phyloP scores from a whole-genome alignment of 2,888 invertebrate genomes.

The Ochropleura plecta region DNA sequence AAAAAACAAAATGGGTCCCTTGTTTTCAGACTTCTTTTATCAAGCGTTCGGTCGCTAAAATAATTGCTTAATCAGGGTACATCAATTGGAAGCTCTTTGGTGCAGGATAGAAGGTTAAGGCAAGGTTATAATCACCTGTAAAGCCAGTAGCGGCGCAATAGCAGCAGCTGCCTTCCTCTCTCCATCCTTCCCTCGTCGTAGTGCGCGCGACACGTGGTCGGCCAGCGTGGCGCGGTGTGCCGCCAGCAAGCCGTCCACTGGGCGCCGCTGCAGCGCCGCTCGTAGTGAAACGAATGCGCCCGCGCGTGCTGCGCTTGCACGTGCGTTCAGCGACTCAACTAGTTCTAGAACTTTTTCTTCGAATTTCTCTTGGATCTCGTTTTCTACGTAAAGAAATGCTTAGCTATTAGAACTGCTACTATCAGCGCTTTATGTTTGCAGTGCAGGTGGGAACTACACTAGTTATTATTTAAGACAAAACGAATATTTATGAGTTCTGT shows the following conservation, averaged over 20 bases:
- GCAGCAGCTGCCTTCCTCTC: constrained; percentile 96
- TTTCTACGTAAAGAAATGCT: constrained; percentile 80
- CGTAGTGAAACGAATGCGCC: constrained; percentile 93
- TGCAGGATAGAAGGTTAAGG: not conserved
- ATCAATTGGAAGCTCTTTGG: not conserved
- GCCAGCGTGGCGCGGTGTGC: constrained; percentile 95
- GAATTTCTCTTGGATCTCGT: constrained; percentile 91
- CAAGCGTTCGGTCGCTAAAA: too few relatives aligned
- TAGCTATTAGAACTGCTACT: not conserved
- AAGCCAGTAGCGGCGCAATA: constrained; percentile 94
- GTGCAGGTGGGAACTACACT: not conserved
- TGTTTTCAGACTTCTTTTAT: too few relatives aligned
- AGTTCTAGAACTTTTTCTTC: constrained; percentile 97
- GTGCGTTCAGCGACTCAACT: constrained; percentile 97
- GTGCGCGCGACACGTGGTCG: constrained; percentile 95
- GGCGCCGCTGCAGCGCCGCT: constrained; percentile 94
- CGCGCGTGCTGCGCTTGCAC: constrained; percentile 95
- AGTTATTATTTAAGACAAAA: not conserved
- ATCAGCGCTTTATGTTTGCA: not conserved
- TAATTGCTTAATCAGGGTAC: too few relatives aligned
- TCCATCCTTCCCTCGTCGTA: constrained; percentile 95
- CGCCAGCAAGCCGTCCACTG: constrained; percentile 93
- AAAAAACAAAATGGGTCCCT: too few relatives aligned
- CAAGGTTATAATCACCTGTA: constrained; percentile 91
- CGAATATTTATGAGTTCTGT: not conserved